Conservation (phyloP, 2,888 invertebrate species). For the Ferdinandea cuprea region DNA sequence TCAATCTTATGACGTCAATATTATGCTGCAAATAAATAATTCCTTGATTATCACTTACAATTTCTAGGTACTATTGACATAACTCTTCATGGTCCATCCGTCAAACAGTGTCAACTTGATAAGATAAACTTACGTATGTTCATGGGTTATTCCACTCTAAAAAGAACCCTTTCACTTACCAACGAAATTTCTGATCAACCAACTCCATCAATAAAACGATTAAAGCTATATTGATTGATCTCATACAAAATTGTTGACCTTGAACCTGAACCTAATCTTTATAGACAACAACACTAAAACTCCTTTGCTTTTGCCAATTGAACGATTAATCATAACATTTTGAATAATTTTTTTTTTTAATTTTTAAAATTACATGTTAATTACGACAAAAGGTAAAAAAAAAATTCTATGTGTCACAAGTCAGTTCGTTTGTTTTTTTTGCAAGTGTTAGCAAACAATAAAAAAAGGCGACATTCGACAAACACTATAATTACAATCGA, state of each 20-base stretch:
- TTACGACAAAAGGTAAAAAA: background rate
- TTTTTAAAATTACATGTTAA: background rate
- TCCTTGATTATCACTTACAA: too few species aligned
- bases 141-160: constrained; percentile 4
- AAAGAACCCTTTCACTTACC: background rate
- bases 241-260: background rate
- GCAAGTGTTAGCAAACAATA: constrained; percentile 20
- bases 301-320: constrained; percentile 7
- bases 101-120: constrained; percentile 1
- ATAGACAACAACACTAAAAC: background rate
- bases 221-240: constrained; percentile 25
- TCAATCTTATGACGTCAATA: too few species aligned
- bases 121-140: background rate
- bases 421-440: too few species aligned
- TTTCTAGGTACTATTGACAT: background rate
- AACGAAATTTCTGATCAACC: constrained; percentile 13
- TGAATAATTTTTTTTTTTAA: background rate
- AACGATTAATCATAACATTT: constrained; percentile 21
- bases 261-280: constrained; percentile 17
- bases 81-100: constrained; percentile 10
- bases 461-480: background rate
- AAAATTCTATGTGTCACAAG: background rate
- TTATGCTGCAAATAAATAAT: too few species aligned
- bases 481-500: background rate
- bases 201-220: constrained; percentile 12